Percentiles rank a stretch among this genome's conserved stretches.
These are phyloP conservation scores for Oligia latruncula DNA, from an alignment of 2,888 invertebrate species.

Conservation along the genomic window DNA sequence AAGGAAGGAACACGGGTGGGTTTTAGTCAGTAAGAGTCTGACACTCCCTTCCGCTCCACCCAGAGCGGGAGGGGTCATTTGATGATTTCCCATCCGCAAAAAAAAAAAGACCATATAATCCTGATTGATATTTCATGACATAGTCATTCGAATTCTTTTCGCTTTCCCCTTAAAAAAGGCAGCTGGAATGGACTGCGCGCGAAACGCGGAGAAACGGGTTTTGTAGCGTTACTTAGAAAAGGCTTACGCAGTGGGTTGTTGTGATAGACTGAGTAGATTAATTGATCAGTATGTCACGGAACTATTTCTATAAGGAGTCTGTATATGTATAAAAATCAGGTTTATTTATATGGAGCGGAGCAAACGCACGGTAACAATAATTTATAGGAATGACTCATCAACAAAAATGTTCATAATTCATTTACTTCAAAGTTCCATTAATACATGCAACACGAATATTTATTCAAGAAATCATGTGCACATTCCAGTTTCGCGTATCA, in stretches of 20 bases:
- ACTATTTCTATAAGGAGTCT: not conserved
- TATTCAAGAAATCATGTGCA: slow-evolving; percentile 15
- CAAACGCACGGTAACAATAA: not conserved
- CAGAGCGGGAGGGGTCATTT: too few relatives aligned
- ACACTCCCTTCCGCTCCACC: too few relatives aligned
- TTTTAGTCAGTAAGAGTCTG: too few relatives aligned
- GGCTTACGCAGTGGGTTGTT: too few relatives aligned
- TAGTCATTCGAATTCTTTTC: too few relatives aligned
- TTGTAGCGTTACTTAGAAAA: not conserved
- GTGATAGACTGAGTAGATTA: not conserved
- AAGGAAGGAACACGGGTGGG: too few relatives aligned
- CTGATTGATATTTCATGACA: too few relatives aligned
- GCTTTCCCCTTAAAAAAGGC: not conserved
- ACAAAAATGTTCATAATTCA: slow-evolving; percentile 7
- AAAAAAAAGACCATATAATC: too few relatives aligned
- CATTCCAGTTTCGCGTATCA: slow-evolving; percentile 24
- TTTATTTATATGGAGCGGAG: not conserved
- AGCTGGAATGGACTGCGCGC: not conserved
- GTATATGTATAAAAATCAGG: not conserved
- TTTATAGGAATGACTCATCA: slow-evolving; percentile 19
- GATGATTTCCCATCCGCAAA: too few relatives aligned
- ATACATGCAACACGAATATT: slow-evolving; percentile 6
- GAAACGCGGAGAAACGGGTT: not conserved
- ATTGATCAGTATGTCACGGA: not conserved
- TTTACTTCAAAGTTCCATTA: slow-evolving; percentile 26